Evolutionary conservation across 2,113 vertebrate genomes (phyloP).

Genomic region (Plecotus auritus): DNA sequence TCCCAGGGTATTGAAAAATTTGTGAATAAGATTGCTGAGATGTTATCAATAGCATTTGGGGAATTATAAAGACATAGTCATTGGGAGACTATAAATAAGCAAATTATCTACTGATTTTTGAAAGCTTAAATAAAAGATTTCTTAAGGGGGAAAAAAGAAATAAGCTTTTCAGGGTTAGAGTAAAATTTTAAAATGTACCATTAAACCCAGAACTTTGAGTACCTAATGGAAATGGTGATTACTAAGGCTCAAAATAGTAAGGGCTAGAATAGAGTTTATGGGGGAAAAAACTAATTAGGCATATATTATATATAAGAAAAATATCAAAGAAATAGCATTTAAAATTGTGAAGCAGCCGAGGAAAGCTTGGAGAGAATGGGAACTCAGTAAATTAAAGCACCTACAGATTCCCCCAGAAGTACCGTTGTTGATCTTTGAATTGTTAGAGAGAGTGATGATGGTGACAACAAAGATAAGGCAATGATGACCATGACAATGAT

Average conservation of each 20-base stretch:
- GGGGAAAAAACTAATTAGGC: neutral
- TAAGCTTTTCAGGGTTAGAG: neutral
- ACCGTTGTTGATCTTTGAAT: neutral
- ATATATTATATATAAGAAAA: neutral
- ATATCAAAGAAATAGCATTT: neutral
- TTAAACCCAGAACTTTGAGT: neutral
- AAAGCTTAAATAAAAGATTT: neutral
- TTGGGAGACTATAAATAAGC: neutral
- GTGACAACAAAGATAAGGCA: neutral
- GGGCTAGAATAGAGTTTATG: neutral
- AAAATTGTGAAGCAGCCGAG: neutral
- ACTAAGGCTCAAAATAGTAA: neutral
- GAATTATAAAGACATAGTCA: neutral
- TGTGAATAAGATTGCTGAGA: neutral
- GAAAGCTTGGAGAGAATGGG: neutral
- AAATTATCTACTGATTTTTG: slow-evolving; percentile 19
- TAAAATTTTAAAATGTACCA: neutral
- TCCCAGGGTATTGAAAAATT: neutral
- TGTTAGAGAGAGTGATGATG: neutral
- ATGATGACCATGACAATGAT: neutral
- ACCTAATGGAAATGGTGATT: neutral
- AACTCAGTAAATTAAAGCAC: neutral
- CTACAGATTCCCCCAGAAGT: neutral
- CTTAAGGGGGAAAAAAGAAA: neutral
- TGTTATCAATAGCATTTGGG: neutral